Percentiles rank a stretch among this genome's conserved stretches.
These are phyloP conservation scores for Lamellibrachia satsuma DNA, from an alignment of 2,888 invertebrate species.

Conservation along the genomic window DNA sequence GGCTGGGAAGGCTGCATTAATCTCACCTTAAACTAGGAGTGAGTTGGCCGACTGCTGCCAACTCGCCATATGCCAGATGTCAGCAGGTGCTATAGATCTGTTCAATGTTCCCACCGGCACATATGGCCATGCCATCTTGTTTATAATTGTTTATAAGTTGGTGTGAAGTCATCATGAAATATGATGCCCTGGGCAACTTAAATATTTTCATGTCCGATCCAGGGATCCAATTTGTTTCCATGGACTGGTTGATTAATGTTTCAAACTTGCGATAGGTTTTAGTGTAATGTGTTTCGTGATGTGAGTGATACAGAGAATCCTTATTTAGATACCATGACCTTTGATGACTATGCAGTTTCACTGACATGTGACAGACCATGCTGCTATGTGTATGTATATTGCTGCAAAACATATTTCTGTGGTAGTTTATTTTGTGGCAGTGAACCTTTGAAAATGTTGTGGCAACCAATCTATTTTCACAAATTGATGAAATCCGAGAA, in stretches of 20 bases:
- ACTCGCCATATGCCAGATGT: conserved; percentile 12
- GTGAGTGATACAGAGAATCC: neutral
- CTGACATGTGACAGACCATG: neutral
- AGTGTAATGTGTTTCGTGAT: neutral
- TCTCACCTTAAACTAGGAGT: neutral
- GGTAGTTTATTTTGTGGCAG: neutral
- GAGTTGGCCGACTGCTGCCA: neutral
- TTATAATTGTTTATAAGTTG: neutral
- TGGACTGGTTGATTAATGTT: neutral
- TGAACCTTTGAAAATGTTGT: neutral
- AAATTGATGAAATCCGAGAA: neutral
- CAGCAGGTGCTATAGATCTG: neutral
- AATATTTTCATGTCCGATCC: neutral
- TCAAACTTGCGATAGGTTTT: neutral
- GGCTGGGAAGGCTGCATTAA: neutral
- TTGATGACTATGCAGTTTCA: neutral
- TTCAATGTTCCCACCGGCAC: neutral
- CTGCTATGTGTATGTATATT: neutral
- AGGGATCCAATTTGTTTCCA: neutral
- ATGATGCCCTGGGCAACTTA: neutral
- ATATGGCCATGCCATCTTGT: neutral
- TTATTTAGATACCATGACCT: neutral
- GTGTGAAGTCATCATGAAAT: neutral
- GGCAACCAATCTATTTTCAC: neutral
- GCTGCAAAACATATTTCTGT: neutral